phyloP scores from a whole-genome alignment of 2,888 invertebrate species.

The Epistrophe eligans region DNA sequence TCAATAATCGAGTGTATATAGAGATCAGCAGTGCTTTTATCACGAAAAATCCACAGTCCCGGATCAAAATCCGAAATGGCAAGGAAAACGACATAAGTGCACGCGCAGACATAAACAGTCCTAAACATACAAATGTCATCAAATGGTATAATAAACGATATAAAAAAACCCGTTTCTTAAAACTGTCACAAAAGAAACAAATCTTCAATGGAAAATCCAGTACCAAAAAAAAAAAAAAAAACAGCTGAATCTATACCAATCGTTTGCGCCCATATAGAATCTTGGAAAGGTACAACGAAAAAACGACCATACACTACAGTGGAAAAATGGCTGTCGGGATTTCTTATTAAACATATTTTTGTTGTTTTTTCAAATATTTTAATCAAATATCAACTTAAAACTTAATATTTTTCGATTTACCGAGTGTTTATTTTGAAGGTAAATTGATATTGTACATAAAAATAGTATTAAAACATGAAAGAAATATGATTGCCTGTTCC shows the following conservation, averaged over 20 bases:
- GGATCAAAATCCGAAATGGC: too few species aligned
- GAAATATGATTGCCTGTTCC: conserved; percentile 29
- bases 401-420: conserved; percentile 21
- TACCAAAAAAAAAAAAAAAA: conserved; percentile 54
- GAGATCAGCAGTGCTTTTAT: too few species aligned
- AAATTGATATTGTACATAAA: conserved; percentile 36
- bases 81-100: too few species aligned
- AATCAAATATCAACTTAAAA: conserved; percentile 27
- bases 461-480: not conserved
- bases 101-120: too few species aligned
- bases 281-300: conserved; percentile 68
- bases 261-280: conserved; percentile 55
- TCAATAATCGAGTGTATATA: too few species aligned
- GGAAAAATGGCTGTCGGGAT: conserved; percentile 74
- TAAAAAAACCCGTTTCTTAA: not conserved
- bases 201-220: conserved; percentile 18
- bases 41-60: too few species aligned
- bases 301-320: conserved; percentile 60
- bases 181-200: conserved; percentile 29
- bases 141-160: conserved; percentile 29
- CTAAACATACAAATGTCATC: not conserved
- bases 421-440: conserved; percentile 63
- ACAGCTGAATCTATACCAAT: conserved; percentile 74
- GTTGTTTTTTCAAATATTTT: conserved; percentile 58
- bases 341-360: conserved; percentile 61